phyloP scores from a whole-genome alignment of 2,797 vertebrate genomes.

The Acestrorhynchus altus region DNA sequence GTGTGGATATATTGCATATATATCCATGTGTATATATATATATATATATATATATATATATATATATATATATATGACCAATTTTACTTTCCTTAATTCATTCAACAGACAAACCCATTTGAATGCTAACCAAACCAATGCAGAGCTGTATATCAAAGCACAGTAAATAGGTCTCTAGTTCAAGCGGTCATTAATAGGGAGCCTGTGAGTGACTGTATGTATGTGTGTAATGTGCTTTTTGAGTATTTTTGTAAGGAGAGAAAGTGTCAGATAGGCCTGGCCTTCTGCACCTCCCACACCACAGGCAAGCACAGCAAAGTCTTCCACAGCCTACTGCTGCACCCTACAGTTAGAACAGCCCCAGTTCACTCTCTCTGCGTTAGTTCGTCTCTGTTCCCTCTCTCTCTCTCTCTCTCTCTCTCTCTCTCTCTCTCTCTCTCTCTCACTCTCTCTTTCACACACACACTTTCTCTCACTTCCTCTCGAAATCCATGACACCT shows the following conservation, averaged over 20 bases:
- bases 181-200: constrained; percentile 27
- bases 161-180: constrained; percentile 4
- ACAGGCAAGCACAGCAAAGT: neutral
- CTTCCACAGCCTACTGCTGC: constrained; percentile 97
- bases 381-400: too few species aligned
- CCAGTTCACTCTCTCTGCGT: constrained; percentile 63
- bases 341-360: constrained; percentile 95
- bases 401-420: neutral
- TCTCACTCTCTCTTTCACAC: constrained; percentile 18
- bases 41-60: too few species aligned
- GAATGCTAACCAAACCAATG: neutral
- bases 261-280: neutral
- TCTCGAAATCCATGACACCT: constrained; percentile 44
- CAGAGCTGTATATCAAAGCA: constrained; percentile 4
- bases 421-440: constrained; percentile 11
- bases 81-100: too few species aligned
- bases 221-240: neutral
- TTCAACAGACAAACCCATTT: neutral
- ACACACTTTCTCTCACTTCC: constrained; percentile 29
- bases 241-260: neutral
- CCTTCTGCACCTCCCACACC: constrained; percentile 3
- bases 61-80: too few species aligned
- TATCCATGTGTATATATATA: too few species aligned
- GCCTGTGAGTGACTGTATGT: neutral
- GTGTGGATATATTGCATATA: too few species aligned